Evolutionary conservation across 2,888 invertebrate genomes (phyloP).

Genomic region (Synergus umbraculus): DNA sequence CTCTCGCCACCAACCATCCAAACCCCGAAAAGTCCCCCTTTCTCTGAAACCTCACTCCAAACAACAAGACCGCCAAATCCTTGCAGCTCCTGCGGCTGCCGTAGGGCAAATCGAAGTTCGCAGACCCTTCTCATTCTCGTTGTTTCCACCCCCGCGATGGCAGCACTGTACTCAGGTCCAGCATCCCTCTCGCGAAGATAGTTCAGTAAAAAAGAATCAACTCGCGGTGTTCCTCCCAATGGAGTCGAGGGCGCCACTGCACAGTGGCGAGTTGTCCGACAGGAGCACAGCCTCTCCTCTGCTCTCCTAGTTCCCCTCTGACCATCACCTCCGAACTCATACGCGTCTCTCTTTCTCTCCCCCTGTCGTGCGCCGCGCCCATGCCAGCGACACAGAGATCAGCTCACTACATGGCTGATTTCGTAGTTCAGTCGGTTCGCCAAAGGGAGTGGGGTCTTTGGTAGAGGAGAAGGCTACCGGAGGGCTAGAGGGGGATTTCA

Average conservation of each 20-base stretch:
- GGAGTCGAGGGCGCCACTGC: slow-evolving; percentile 68
- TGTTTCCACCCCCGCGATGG: slow-evolving; percentile 16
- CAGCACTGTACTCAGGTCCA: slow-evolving; percentile 26
- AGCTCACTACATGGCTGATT: slow-evolving; percentile 38
- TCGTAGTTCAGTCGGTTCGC: slow-evolving; percentile 25
- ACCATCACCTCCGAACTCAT: background rate
- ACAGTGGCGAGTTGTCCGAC: slow-evolving; percentile 58
- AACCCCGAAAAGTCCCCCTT: too few species aligned
- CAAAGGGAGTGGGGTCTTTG: slow-evolving; percentile 10
- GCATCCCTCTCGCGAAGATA: slow-evolving; percentile 36
- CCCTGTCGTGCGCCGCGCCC: slow-evolving; percentile 39
- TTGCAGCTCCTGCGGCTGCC: slow-evolving; percentile 19
- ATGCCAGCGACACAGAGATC: slow-evolving; percentile 28
- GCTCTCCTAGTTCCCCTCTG: slow-evolving; percentile 6
- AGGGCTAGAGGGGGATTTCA: slow-evolving; percentile 41
- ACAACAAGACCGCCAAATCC: background rate
- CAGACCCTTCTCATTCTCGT: background rate
- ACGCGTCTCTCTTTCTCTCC: background rate
- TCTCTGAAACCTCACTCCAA: too few species aligned
- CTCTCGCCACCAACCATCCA: too few species aligned
- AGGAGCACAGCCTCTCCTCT: slow-evolving; percentile 25
- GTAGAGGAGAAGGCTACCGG: slow-evolving; percentile 15
- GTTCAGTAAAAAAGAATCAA: slow-evolving; percentile 16
- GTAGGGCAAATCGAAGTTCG: slow-evolving; percentile 23
- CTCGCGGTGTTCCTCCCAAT: background rate